phyloP scores from a whole-genome alignment of 2,797 vertebrate species.

The Prunella strophiata region DNA sequence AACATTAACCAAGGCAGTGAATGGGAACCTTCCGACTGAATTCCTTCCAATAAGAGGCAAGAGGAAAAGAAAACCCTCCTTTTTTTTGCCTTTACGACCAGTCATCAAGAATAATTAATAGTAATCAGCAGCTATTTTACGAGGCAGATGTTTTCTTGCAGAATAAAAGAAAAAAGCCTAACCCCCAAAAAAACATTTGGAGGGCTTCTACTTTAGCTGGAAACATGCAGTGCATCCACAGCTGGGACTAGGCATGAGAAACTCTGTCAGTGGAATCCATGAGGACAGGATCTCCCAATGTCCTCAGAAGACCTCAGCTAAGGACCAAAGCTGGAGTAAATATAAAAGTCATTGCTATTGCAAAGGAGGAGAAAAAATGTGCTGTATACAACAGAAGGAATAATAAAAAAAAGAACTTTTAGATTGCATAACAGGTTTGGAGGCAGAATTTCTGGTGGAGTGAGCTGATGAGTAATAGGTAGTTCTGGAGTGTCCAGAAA shows the following conservation, averaged over 20 bases:
- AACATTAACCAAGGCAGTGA: not conserved
- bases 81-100: not conserved
- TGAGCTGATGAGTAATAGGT: not conserved
- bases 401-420: not conserved
- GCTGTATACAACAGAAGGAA: not conserved
- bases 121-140: not conserved
- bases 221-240: not conserved
- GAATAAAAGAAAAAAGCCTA: not conserved
- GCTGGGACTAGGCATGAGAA: not conserved
- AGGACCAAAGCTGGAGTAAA: not conserved
- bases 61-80: not conserved
- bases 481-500: not conserved
- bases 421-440: not conserved
- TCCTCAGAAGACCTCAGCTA: not conserved
- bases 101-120: not conserved
- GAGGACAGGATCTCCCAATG: not conserved
- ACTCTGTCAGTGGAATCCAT: not conserved
- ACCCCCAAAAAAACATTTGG: not conserved
- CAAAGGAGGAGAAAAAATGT: not conserved
- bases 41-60: not conserved
- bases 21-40: not conserved
- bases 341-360: not conserved
- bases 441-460: not conserved
- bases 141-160: slow-evolving; percentile 1
- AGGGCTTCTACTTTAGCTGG: not conserved